Percentiles rank a stretch among this genome's conserved stretches.
phyloP scores from a whole-genome alignment of 2,888 invertebrate species.

The Rotaria macrura region DNA sequence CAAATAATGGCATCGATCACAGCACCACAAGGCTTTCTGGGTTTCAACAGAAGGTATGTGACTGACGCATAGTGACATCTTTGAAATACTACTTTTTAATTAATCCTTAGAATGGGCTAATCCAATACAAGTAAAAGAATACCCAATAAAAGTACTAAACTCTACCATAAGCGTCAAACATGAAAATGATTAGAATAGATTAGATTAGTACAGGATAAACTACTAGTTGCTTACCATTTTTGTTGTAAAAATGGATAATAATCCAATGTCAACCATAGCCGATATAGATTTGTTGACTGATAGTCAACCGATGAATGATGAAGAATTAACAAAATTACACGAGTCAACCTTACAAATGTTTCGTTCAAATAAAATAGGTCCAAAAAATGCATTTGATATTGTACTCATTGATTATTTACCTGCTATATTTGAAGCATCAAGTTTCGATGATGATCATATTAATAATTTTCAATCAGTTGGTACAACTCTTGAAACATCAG shows the following conservation, averaged over 20 bases:
- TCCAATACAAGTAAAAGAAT: background rate
- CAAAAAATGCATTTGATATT: constrained; percentile 12
- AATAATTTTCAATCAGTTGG: background rate
- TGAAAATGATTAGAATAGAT: background rate
- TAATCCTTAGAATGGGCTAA: background rate
- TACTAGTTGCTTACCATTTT: too few relatives aligned
- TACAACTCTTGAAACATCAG: background rate
- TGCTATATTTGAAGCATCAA: background rate
- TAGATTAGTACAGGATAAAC: too few relatives aligned
- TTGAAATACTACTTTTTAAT: too few relatives aligned
- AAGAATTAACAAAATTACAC: background rate
- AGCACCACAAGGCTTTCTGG: too few relatives aligned
- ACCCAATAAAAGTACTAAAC: background rate
- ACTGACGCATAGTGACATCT: background rate
- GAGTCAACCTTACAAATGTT: constrained; percentile 5
- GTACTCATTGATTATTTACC: background rate
- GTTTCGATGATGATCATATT: background rate
- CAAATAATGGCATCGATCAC: too few relatives aligned
- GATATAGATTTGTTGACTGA: background rate
- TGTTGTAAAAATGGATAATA: too few relatives aligned
- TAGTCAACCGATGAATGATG: background rate
- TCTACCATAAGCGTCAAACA: background rate
- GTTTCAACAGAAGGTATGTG: too few relatives aligned
- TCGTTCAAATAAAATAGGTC: background rate
- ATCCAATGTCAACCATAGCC: too few relatives aligned